Base-by-base conservation (phyloP, 2,797 vertebrate species). In the Semaprochilodus insignis region DNA sequence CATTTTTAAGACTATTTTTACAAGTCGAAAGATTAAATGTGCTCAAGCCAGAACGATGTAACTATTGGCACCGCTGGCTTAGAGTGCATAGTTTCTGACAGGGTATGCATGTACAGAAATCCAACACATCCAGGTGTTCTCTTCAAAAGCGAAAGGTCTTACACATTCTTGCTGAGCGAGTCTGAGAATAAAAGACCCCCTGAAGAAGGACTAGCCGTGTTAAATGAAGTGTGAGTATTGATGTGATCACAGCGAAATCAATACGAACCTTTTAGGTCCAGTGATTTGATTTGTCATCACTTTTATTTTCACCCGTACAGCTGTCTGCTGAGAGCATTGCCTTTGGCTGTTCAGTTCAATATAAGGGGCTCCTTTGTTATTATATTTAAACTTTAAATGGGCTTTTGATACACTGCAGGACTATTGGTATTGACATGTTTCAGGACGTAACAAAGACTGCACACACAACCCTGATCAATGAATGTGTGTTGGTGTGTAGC, bases 161-260 rank as follows among this genome's bases (percentile, higher is more conserved):
- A 48, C 59, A 66, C 67, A 57, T 25, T 15, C 57, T 78, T 51
- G 13, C 31, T 74, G 60, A 81, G 70, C 34, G 48, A 90, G 88
- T 89, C 88, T 90, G 91, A 90, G 91, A 27, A 23, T 75, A 66
- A 75, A 83, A 66, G 70, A 51, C 60, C 80, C 73, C 73, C 80
- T 77, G 80, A 70, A 71, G 74, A 78, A 76, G 78, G 19, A 66
- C 60, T 73, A 54, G 63, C 69, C 62, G 19, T 66, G 67, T 83
- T 73, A 81, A 84, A 79, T 84, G 76, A 81, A 76, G 75, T 81
- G 71, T 73, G 74, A 51, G 59, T 34, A 85, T 81, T 86, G 83
- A 81, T 67, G 55, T 73, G 77, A 74, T 88, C 77, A 86, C 72
- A 80, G 70, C 74, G 69, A 83, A 80, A 86, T 83, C 81, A 78